Evolutionary conservation across 2,113 vertebrate species (phyloP).

Genomic region (Elachura formosa): DNA sequence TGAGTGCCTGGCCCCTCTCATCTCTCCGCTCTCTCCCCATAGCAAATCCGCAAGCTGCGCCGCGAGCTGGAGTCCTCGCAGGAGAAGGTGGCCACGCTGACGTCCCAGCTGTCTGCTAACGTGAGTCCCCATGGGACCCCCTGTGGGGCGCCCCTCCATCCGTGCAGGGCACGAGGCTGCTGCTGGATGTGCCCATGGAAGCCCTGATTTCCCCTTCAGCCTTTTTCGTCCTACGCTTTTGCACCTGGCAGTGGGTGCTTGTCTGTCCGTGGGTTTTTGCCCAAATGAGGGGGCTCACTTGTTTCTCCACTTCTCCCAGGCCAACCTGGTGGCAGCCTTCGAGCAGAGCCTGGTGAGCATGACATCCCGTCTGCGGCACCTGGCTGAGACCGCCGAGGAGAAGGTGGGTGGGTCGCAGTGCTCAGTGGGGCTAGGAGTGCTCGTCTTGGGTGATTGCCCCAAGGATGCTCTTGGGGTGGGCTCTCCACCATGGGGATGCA

Average conservation of each 20-base stretch:
- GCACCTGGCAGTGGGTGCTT: not conserved
- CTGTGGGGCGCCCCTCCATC: not conserved
- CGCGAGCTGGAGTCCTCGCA: slow-evolving; percentile 93
- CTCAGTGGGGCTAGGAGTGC: accelerated
- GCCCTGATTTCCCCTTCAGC: not conserved
- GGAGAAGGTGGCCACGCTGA: slow-evolving; percentile 92
- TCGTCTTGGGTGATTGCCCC: not conserved
- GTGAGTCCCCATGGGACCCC: slow-evolving; percentile 63
- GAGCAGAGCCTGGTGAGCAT: slow-evolving; percentile 93
- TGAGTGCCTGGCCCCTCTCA: not conserved
- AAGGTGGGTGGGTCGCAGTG: slow-evolving; percentile 73
- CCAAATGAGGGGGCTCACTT: not conserved
- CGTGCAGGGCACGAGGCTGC: accelerated
- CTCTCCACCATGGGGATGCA: accelerated
- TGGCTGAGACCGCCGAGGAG: slow-evolving; percentile 87
- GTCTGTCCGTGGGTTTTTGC: accelerated
- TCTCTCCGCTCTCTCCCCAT: not conserved
- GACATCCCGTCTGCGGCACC: slow-evolving; percentile 87
- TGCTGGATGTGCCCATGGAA: not conserved
- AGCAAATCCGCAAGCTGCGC: slow-evolving; percentile 96
- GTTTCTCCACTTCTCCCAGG: slow-evolving; percentile 62
- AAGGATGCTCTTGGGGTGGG: not conserved
- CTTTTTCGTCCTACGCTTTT: not conserved
- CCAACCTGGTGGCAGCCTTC: slow-evolving; percentile 92
- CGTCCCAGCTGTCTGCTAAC: slow-evolving; percentile 89